These are phyloP conservation scores for Phalacrocorax pelagicus DNA, from an alignment of 2,113 vertebrate genomes.

Conservation along the genomic window DNA sequence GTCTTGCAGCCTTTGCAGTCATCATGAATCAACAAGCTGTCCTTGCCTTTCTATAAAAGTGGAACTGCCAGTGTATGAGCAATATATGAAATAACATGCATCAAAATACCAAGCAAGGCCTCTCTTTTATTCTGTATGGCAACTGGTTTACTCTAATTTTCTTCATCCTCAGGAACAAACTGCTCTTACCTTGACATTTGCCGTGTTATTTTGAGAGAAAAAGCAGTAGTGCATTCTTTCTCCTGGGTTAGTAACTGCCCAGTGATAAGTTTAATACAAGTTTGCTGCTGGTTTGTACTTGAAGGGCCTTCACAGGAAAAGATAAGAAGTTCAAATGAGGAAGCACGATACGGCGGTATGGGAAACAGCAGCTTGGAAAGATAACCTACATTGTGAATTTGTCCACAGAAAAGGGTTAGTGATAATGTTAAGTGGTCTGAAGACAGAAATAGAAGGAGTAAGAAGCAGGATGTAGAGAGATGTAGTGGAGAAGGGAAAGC, in stretches of 20 bases:
- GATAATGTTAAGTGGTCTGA: slow-evolving; percentile 12
- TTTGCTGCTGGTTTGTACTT: not conserved
- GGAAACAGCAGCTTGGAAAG: slow-evolving; percentile 43
- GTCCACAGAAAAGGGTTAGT: not conserved
- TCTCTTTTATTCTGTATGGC: not conserved
- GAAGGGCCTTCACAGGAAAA: not conserved
- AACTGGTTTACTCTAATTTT: not conserved
- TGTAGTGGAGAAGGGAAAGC: not conserved
- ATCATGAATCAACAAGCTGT: slow-evolving; percentile 2
- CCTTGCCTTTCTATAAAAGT: not conserved
- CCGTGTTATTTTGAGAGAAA: not conserved
- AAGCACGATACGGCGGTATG: not conserved
- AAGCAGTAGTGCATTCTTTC: not conserved
- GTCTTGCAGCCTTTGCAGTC: not conserved
- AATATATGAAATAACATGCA: not conserved
- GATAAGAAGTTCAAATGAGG: slow-evolving; percentile 39
- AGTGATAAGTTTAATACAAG: not conserved
- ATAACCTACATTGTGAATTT: slow-evolving; percentile 39
- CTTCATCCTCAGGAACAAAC: not conserved
- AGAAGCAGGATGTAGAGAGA: not conserved
- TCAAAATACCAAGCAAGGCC: not conserved
- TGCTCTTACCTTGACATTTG: not conserved
- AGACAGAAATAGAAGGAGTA: slow-evolving; percentile 15
- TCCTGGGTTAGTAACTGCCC: not conserved
- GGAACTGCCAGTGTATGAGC: not conserved